These are phyloP conservation scores for Anodontia alba DNA, from an alignment of 2,888 invertebrate genomes.

Conservation along the genomic window DNA sequence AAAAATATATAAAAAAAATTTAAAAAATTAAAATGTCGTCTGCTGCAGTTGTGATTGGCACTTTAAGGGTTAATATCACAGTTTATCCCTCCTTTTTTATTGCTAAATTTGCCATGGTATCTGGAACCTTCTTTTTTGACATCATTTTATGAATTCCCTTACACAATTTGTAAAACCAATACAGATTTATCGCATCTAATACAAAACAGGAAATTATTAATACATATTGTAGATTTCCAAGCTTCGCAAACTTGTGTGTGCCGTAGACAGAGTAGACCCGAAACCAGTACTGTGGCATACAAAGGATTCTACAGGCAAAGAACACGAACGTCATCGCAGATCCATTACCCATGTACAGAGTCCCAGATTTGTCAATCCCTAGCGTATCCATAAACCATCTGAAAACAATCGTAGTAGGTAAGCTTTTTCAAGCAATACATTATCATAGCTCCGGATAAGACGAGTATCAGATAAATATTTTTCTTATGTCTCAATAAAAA, in stretches of 20 bases:
- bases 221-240: conserved; percentile 79
- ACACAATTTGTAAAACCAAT: conserved; percentile 81
- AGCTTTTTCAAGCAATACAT: too few relatives aligned
- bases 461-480: too few relatives aligned
- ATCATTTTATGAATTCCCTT: conserved; percentile 74
- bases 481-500: too few relatives aligned
- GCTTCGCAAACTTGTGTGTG: conserved; percentile 70
- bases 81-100: conserved; percentile 22
- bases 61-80: too few relatives aligned
- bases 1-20: too few relatives aligned
- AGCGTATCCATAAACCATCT: conserved; percentile 82
- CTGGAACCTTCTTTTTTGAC: not conserved
- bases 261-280: conserved; percentile 79
- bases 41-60: too few relatives aligned
- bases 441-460: too few relatives aligned
- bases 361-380: conserved; percentile 72
- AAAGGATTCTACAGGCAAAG: conserved; percentile 78
- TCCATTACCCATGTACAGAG: conserved; percentile 79
- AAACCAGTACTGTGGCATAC: conserved; percentile 82
- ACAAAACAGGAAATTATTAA: conserved; percentile 78
- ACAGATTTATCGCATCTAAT: conserved; percentile 81
- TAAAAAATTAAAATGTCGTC: too few relatives aligned
- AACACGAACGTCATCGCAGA: conserved; percentile 81
- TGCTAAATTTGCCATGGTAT: conserved; percentile 15
- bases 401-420: too few relatives aligned